A percentile compares a stretch with the other conserved stretches of the same genome.
These are phyloP conservation scores for human (Homo sapiens) DNA, from an alignment of 2,113 vertebrate species.

Conservation along the genomic window GRCh38 chr12:17325501-17326000, in stretches of 20 bases:
- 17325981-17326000: conserved; percentile 54
- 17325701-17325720: neutral
- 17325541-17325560: neutral
- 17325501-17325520: neutral
- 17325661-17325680: neutral
- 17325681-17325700: neutral
- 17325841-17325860: conserved; percentile 55
- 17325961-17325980: conserved; percentile 54
- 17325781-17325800: conserved; percentile 60
- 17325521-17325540: neutral
- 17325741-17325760: neutral
- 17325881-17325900: conserved; percentile 15
- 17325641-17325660: neutral
- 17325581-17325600: neutral
- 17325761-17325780: conserved; percentile 57
- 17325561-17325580: neutral
- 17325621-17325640: neutral
- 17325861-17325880: neutral
- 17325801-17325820: conserved; percentile 45
- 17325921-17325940: neutral
- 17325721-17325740: conserved; percentile 20
- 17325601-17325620: neutral
- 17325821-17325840: neutral
- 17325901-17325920: neutral
- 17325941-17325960: conserved; percentile 4